These are phyloP conservation scores for Austrofundulus limnaeus DNA, from an alignment of 2,113 vertebrate species.

Conservation along the genomic window DNA sequence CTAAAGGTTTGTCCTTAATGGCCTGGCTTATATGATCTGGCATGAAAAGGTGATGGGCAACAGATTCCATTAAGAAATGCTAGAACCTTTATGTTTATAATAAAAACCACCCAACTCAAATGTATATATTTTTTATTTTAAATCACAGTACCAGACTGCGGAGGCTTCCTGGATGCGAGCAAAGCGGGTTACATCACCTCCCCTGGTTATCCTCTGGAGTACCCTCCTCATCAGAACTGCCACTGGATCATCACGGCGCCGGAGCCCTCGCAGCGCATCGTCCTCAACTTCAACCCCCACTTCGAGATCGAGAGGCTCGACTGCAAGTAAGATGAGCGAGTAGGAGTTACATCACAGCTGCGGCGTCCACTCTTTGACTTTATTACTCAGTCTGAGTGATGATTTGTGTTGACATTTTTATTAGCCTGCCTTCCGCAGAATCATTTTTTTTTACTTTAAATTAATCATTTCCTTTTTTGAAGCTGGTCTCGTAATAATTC, in stretches of 20 bases:
- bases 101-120: not conserved
- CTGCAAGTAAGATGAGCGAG: constrained; percentile 85
- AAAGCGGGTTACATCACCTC: constrained; percentile 96
- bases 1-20: too few species aligned
- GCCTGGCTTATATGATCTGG: too few species aligned
- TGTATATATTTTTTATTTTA: not conserved
- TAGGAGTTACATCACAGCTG: constrained; percentile 22
- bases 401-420: constrained; percentile 32
- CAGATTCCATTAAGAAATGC: not conserved
- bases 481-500: constrained; percentile 26
- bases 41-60: too few species aligned
- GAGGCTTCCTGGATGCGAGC: constrained; percentile 89
- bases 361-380: constrained; percentile 16
- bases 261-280: constrained; percentile 92
- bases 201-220: constrained; percentile 94
- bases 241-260: constrained; percentile 93
- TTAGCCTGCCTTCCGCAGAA: constrained; percentile 24
- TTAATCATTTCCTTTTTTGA: constrained; percentile 42
- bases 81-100: not conserved
- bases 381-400: constrained; percentile 30
- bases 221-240: constrained; percentile 95
- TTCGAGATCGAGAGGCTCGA: constrained; percentile 97
- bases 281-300: constrained; percentile 99
- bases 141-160: constrained; percentile 74
- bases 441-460: constrained; percentile 21